Evolutionary conservation across 2,797 vertebrate genomes (phyloP).

Genomic region (Vireo griseus): DNA sequence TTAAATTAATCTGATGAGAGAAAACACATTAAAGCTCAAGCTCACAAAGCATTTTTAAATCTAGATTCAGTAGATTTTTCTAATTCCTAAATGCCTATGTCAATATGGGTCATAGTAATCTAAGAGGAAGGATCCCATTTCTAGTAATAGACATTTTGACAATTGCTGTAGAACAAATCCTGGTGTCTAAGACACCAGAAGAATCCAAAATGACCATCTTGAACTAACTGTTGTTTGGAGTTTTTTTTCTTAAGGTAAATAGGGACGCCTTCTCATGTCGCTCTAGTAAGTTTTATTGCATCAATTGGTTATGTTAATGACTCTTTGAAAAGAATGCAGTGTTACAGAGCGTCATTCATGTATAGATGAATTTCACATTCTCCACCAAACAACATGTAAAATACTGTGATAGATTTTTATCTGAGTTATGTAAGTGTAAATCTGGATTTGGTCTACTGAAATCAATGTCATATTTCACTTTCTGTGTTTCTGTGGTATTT

Average conservation of each 20-base stretch:
- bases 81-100: not conserved
- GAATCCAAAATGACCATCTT: not conserved
- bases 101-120: not conserved
- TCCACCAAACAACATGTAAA: not conserved
- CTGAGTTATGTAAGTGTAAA: not conserved
- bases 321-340: not conserved
- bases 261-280: not conserved
- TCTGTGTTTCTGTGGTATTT: not conserved
- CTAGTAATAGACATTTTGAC: not conserved
- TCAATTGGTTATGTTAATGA: not conserved
- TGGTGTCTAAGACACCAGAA: not conserved
- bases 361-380: not conserved
- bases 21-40: not conserved
- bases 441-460: not conserved
- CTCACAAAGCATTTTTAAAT: not conserved
- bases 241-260: not conserved
- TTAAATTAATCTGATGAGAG: not conserved
- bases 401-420: not conserved
- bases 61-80: not conserved
- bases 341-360: not conserved
- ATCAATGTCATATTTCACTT: not conserved
- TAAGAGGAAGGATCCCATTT: not conserved
- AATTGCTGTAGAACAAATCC: not conserved
- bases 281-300: not conserved
- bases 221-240: not conserved